phyloP scores from a whole-genome alignment of 2,888 invertebrate species.

The Dioctria linearis region DNA sequence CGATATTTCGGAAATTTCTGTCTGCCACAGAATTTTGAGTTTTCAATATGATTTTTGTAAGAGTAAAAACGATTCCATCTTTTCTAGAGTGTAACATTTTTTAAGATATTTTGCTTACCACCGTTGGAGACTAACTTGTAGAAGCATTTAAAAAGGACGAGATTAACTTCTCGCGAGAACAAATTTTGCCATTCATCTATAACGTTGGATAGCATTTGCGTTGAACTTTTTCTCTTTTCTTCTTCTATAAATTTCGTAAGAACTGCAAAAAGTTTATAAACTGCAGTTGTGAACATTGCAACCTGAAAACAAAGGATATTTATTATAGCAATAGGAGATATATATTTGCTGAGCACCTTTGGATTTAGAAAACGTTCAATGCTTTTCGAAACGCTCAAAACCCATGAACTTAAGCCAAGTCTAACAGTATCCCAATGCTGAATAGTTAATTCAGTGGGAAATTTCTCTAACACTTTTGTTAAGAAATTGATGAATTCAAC shows the following conservation, averaged over 20 bases:
- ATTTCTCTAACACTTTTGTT: constrained; percentile 64
- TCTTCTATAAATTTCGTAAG: constrained; percentile 71
- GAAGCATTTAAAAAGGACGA: constrained; percentile 67
- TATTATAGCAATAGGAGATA: constrained; percentile 35
- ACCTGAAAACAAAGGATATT: constrained; percentile 65
- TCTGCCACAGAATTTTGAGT: no score
- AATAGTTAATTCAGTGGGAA: constrained; percentile 65
- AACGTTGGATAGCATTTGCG: constrained; percentile 65
- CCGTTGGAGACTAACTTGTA: constrained; percentile 62
- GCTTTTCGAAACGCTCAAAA: constrained; percentile 73
- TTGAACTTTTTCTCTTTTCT: constrained; percentile 68
- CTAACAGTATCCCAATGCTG: constrained; percentile 83
- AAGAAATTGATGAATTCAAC: constrained; percentile 68
- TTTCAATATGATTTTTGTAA: no score
- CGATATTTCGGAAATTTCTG: no score
- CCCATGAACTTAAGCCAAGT: constrained; percentile 80
- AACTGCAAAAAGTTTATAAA: constrained; percentile 73
- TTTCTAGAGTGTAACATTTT: no score
- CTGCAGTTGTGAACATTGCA: constrained; percentile 72
- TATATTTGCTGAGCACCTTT: constrained; percentile 71
- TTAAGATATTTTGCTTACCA: constrained; percentile 53
- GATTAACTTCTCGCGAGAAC: constrained; percentile 77
- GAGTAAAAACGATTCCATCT: no score
- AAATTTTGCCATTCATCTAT: constrained; percentile 83
- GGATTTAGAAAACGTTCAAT: constrained; percentile 70